Conservation (phyloP, 2,113 vertebrate genomes). For the Camarhynchus parvulus region DNA sequence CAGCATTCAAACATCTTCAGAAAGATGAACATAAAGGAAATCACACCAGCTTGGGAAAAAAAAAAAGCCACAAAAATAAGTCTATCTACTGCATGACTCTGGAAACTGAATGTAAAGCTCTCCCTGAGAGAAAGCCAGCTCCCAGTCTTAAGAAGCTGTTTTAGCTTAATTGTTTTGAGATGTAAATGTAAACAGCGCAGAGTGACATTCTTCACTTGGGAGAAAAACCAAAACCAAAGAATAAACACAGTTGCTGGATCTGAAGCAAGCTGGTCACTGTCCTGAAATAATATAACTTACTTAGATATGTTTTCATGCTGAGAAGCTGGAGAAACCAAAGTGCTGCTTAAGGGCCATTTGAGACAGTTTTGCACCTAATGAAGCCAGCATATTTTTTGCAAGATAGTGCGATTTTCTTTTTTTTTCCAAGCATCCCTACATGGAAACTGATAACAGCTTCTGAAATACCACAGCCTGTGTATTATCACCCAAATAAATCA, state of each 20-base stretch:
- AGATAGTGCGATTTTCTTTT: neutral
- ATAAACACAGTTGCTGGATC: conserved; percentile 46
- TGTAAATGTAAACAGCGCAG: conserved; percentile 39
- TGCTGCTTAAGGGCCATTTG: conserved; percentile 30
- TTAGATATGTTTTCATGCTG: conserved; percentile 49
- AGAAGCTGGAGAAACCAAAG: conserved; percentile 29
- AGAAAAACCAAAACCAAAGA: conserved; percentile 35
- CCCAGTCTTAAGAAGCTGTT: conserved; percentile 3
- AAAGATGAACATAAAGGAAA: conserved; percentile 15
- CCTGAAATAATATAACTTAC: conserved; percentile 52
- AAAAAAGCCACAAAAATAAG: neutral
- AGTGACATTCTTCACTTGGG: conserved; percentile 34
- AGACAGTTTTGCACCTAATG: conserved; percentile 38
- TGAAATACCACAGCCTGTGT: neutral
- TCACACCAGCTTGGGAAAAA: neutral
- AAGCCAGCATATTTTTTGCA: conserved; percentile 31
- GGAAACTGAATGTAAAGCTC: conserved; percentile 36
- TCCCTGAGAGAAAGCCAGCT: conserved; percentile 41
- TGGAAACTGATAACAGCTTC: neutral
- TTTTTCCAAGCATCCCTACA: neutral
- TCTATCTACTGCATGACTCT: neutral
- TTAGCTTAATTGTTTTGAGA: conserved; percentile 55
- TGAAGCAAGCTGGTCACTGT: conserved; percentile 55
- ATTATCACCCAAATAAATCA: neutral
- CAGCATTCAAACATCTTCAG: conserved; percentile 12